Evolutionary conservation across 2,888 invertebrate genomes (phyloP).

Genomic region (Oconnorella tubifera): DNA sequence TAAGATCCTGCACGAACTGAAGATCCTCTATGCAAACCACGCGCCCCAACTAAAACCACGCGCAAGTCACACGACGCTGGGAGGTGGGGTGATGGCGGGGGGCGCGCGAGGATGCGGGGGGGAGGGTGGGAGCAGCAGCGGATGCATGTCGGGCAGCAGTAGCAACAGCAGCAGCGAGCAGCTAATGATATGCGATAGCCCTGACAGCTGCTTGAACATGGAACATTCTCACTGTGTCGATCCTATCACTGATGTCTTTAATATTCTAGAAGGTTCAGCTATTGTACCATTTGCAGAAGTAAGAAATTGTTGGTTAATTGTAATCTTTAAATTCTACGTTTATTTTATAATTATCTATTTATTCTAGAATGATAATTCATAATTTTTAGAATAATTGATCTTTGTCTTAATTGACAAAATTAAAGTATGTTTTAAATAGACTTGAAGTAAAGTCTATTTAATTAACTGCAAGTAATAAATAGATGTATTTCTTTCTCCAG

Average conservation of each 20-base stretch:
- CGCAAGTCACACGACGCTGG: not conserved
- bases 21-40: constrained; percentile 40
- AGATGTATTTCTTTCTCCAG: too few relatives aligned
- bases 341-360: not conserved
- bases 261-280: constrained; percentile 48
- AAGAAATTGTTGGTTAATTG: too few relatives aligned
- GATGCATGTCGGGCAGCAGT: constrained; percentile 8
- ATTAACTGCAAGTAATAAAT: too few relatives aligned
- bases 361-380: not conserved
- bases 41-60: constrained; percentile 40
- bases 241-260: constrained; percentile 43
- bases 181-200: not conserved
- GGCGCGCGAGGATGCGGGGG: not conserved
- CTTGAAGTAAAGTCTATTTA: too few relatives aligned
- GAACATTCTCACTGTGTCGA: constrained; percentile 33
- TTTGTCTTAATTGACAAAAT: too few relatives aligned
- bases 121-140: not conserved
- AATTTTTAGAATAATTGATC: too few relatives aligned
- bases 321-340: not conserved
- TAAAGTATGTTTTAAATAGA: too few relatives aligned
- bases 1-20: constrained; percentile 43
- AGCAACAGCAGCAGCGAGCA: constrained; percentile 17
- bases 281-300: constrained; percentile 49
- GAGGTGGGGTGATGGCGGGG: not conserved
- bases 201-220: constrained; percentile 18